Evolutionary conservation across 2,888 invertebrate species (phyloP), one percentile per base, ranked within the genome.

Genomic region (Steinernema scapterisci): DNA sequence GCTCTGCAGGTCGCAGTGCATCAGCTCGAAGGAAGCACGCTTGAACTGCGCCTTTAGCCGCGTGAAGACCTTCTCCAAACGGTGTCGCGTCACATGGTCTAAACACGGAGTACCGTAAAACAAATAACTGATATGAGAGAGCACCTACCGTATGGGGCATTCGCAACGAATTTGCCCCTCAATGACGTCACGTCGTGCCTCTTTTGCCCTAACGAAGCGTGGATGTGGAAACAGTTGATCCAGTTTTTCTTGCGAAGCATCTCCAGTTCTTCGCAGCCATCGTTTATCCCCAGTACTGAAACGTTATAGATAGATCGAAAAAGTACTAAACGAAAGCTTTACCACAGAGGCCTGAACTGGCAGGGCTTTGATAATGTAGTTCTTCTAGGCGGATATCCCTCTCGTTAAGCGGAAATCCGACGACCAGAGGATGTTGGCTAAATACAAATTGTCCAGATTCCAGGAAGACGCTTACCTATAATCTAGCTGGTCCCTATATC

Each of bases 1-100:
- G 51, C 94, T 94, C 84, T 94, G 92, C 77, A 93, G 90, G 87
- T 94, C 92, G 0, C 96, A 91, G 27, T 95, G 95, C 7, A 84
- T 84, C 54, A 82, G 73, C 48, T 84, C 79, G 76, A 84, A 86
- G 7, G 84, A 79, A 7, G 79, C 76, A 23, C 79, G 76, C 44
- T 83, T 77, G 70, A 81, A 86, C 45, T 86, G 83, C 6, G 81
- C 77, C 51, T 81, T 79, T 70, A 84, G 74, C 31, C 80, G 72
- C 9, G 93, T 91, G 23, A 95, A 90, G 21, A 95, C 88, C 76
- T 90, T 91, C 81, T 94, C 94, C 5, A 97, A 88, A 79, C 91
- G 91, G 46, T 90, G 90, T 73, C 91, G 89, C 6, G 90, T 92
- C 0, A 97, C 91, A 88, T 93, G 93, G 71, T 89, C 84, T 84